Base-by-base conservation (phyloP, 2,888 invertebrate species). In the Orthosia gothica region DNA sequence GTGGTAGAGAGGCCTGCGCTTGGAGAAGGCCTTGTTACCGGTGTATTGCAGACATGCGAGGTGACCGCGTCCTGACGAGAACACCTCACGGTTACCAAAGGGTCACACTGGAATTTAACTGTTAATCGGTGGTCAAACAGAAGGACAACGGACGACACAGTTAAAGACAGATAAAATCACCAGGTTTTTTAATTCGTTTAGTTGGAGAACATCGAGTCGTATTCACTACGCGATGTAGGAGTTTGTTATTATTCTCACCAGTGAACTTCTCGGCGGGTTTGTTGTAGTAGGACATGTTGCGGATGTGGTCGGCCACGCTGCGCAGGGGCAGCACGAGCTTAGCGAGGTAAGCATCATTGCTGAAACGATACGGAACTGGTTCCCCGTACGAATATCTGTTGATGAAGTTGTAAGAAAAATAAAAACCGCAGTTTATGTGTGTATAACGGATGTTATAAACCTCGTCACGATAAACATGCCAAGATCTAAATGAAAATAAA, bases 21-120 rank as follows among this genome's bases (percentile, higher is more conserved):
- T 97, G 91, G 98, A 97, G 95, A 98, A 98, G 88, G 97, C 97
- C 95, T 97, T 98, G 91, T 98, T 98, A 91, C 98, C 98, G 92
- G 98, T 98, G 97, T 98, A 98, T 93, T 98, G 98, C 92, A 98
- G 97, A 95, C 98, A 98, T 88, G 99, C 98, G 95, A 99, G 97
- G 97, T 98, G 98, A 89, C 98, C 98, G 93, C 97, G 97, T 94
- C 98, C 98, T 98, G 95, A 91, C 90, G 93, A 95, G 91, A 94
- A 95, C 93, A 95, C 94, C 94, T 94, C 93, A 93, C 83, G 90
- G 94, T 95, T 95, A 95, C 82, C 93, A 94, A 92, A 87, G 93
- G 90, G 94, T 89, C 93, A 94, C 93, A 93, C 94, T 92, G 89
- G 92, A 92, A 92, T 83, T 90, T 86, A 90, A 92, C 91, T 93